These are phyloP conservation scores for Siderastrea siderea DNA, from an alignment of 92 coral and sea anemone genomes.

Conservation along the genomic window DNA sequence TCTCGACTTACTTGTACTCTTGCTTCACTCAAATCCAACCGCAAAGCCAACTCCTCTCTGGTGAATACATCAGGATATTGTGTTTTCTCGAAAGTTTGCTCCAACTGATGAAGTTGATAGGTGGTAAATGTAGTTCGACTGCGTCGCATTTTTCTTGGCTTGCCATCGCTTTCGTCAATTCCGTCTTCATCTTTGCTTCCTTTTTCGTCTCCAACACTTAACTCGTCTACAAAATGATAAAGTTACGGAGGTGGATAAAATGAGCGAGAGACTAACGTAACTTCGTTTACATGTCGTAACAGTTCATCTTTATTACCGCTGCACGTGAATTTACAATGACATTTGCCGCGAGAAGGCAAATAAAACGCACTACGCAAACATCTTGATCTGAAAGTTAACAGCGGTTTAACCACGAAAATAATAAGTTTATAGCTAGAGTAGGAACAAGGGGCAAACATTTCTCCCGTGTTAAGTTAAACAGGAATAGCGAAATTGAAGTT, in stretches of 20 bases:
- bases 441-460: constrained; percentile 23
- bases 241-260: constrained; percentile 1
- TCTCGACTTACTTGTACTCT: constrained; percentile 88
- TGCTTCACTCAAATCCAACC: constrained; percentile 96
- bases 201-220: constrained; percentile 51
- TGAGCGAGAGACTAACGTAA: constrained; percentile 2
- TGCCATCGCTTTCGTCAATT: constrained; percentile 73
- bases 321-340: background rate
- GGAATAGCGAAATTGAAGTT: constrained; percentile 33
- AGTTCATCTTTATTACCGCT: background rate
- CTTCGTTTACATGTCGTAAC: background rate
- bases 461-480: constrained; percentile 4
- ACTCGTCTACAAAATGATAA: constrained; percentile 40
- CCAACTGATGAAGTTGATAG: constrained; percentile 95
- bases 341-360: background rate
- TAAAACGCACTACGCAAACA: background rate
- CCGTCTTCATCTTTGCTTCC: constrained; percentile 62
- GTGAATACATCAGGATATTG: constrained; percentile 99
- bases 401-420: constrained; percentile 11
- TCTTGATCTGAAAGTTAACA: constrained; percentile 1
- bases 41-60: constrained; percentile 91
- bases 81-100: constrained; percentile 96
- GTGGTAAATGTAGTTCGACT: constrained; percentile 99
- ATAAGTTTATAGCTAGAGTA: background rate
- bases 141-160: constrained; percentile 91